Base-by-base conservation (phyloP, 1,140 invertebrate species). In the Lordiphosa clarofinis region DNA sequence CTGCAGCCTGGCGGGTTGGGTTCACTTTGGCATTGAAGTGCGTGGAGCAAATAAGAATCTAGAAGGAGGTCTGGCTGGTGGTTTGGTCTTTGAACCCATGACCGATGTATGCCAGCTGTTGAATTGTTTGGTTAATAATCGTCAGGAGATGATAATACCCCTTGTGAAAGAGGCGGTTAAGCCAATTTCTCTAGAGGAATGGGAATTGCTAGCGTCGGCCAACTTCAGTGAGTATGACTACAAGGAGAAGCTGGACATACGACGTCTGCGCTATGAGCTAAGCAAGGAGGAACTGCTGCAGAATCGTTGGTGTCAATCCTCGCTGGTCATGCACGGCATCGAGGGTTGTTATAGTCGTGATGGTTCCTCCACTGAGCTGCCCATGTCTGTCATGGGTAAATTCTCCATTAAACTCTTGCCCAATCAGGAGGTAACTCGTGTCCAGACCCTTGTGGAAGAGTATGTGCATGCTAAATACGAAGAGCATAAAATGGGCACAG, bases 11-110 rank as follows among this genome's bases (percentile, higher is more conserved):
- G 35, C 48, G 0, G 67, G 70, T 31, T 70, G 53, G 54, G 61
- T 54, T 0, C 9, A 58, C 36, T 73, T 71, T 15, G 62, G 53
- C 4, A 2, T 71, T 0, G 49, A 50, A 15, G 0, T 55, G n/a
- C 11, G 31, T 1, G 66, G 56, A 5, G 70, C 10, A 6, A 55
- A 61, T 4, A 73, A 66, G n/a, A 15, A 9, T 12, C 12, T 73
- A 4, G 69, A 73, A 11, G 31, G 46, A 5, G 69, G 65, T 2
- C 7, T 46, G 0, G 56, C 61, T 4, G 52, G 66, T 0, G 69
- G 69, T 2, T 11, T 73, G 3, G 52, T 73, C 13, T 73, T 8
- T 11, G 66, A 73, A n/a, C 65, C 70, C 7, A 65, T 73, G 61
- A 49, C 43, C 1, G 66, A 70, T 40, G 11, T 71, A 0, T 73